These are phyloP conservation scores for Zygothrica quintamaculata DNA, from an alignment of 2,888 invertebrate genomes.

Conservation along the genomic window DNA sequence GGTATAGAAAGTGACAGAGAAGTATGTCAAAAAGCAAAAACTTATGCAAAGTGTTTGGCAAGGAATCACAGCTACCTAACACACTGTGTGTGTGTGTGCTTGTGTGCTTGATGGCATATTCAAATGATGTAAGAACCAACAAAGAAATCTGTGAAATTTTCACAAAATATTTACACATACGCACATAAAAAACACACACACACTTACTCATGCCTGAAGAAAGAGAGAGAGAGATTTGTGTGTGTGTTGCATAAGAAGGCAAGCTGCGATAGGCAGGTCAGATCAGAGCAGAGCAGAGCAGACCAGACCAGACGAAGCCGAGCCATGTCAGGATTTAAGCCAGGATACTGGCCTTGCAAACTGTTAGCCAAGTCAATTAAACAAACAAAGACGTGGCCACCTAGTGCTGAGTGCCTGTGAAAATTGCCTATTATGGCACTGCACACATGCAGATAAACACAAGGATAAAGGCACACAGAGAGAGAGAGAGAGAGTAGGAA, in stretches of 20 bases:
- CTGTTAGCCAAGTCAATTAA: constrained; percentile 76
- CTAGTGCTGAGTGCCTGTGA: constrained; percentile 52
- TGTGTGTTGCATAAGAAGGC: constrained; percentile 63
- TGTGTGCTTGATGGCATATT: constrained; percentile 52
- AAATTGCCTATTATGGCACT: constrained; percentile 67
- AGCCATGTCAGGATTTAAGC: constrained; percentile 26
- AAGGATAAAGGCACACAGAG: background rate
- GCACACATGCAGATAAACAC: background rate
- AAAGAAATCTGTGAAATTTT: constrained; percentile 76
- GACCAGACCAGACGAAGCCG: constrained; percentile 14
- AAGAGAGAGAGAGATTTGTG: too few relatives aligned
- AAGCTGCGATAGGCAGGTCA: constrained; percentile 50
- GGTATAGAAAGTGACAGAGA: constrained; percentile 41
- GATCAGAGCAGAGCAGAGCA: constrained; percentile 18
- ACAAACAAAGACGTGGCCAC: constrained; percentile 70
- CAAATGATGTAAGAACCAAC: constrained; percentile 66
- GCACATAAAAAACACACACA: constrained; percentile 41
- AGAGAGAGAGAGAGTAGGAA: background rate
- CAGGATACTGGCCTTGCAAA: constrained; percentile 37
- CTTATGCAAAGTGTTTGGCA: constrained; percentile 72
- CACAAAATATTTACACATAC: constrained; percentile 74
- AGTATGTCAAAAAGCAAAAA: constrained; percentile 69
- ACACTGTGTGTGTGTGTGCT: constrained; percentile 6
- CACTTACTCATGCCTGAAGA: constrained; percentile 27
- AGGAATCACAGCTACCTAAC: constrained; percentile 69